These are phyloP conservation scores for Gordius sp. DNA, from an alignment of 2,888 invertebrate species.

Conservation along the genomic window DNA sequence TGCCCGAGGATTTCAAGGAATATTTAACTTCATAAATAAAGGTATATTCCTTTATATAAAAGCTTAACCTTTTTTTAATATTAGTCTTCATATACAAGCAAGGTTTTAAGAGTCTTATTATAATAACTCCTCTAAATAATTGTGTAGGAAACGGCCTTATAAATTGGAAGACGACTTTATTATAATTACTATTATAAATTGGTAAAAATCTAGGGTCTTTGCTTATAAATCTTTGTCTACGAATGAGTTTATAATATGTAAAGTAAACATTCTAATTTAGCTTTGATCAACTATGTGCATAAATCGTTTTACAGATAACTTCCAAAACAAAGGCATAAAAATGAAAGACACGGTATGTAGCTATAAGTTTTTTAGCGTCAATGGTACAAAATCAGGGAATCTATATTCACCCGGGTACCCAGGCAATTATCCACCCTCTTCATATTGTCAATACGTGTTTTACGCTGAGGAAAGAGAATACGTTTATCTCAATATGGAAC, in stretches of 20 bases:
- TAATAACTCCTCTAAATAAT: too few relatives aligned
- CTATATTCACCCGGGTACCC: not conserved
- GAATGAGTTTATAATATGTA: too few relatives aligned
- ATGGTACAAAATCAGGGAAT: not conserved
- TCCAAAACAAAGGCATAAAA: slow-evolving; percentile 3
- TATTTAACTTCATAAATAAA: not conserved
- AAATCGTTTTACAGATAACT: slow-evolving; percentile 4
- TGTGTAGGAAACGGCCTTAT: too few relatives aligned
- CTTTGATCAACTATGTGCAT: too few relatives aligned
- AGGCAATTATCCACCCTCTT: not conserved
- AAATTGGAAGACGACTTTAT: too few relatives aligned
- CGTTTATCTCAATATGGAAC: not conserved
- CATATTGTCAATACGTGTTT: slow-evolving; percentile 5
- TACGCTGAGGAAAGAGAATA: not conserved
- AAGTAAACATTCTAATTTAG: too few relatives aligned
- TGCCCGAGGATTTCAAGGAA: not conserved
- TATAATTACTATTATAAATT: too few relatives aligned
- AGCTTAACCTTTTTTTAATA: too few relatives aligned
- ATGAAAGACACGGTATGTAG: slow-evolving; percentile 5
- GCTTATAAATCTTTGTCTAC: too few relatives aligned
- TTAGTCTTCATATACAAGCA: too few relatives aligned
- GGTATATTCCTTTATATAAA: not conserved
- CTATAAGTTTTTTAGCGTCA: not conserved
- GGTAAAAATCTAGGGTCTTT: too few relatives aligned
- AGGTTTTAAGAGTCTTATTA: too few relatives aligned